phyloP scores from a whole-genome alignment of 2,113 vertebrate genomes.

The Hydrochoerus hydrochaeris region DNA sequence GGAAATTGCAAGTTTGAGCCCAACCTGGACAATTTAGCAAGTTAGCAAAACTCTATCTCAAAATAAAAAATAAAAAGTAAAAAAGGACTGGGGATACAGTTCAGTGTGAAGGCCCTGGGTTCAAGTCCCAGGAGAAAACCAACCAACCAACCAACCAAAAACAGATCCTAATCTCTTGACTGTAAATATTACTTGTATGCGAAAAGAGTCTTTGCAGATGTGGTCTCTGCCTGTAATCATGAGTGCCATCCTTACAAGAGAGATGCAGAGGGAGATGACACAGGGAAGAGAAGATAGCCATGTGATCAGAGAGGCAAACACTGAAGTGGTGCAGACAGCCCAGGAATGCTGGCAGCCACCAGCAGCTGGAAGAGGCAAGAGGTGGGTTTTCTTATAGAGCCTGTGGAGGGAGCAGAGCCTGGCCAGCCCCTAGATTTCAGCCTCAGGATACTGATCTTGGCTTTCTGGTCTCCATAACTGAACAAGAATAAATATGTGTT shows the following conservation, averaged over 20 bases:
- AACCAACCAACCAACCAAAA: neutral
- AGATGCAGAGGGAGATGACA: neutral
- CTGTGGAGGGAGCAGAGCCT: neutral
- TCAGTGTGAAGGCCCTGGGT: neutral
- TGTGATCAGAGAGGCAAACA: neutral
- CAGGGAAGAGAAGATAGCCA: neutral
- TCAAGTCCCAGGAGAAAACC: neutral
- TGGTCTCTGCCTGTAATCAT: neutral
- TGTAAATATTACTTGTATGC: neutral
- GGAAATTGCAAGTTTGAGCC: neutral
- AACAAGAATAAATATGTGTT: neutral
- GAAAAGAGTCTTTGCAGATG: neutral
- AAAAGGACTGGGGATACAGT: neutral
- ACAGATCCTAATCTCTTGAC: neutral
- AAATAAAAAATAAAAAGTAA: neutral
- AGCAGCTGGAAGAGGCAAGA: neutral
- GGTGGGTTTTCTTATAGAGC: neutral
- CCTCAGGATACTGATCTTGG: neutral
- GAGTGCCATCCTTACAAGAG: neutral
- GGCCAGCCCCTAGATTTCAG: neutral
- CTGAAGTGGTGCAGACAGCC: neutral
- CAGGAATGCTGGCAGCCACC: neutral
- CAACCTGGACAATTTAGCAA: neutral
- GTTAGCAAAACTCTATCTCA: neutral
- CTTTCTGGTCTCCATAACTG: neutral